Evolutionary conservation across 2,113 vertebrate species (phyloP), one percentile per base, ranked within the genome.

Genomic region (Nerophis lumbriciformis): DNA sequence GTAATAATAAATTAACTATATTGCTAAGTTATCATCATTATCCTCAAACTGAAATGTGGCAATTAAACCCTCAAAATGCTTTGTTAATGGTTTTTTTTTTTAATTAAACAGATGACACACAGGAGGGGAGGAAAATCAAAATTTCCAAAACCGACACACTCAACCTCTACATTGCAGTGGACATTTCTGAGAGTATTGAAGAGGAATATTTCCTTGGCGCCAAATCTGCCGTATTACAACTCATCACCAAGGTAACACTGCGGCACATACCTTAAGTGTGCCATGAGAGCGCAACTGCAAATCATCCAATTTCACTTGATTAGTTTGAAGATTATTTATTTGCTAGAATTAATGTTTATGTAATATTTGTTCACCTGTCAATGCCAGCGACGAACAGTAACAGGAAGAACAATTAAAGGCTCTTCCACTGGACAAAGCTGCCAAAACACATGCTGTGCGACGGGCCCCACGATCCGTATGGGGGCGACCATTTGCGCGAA

Each of bases 151-250:
- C 62, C 28, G 87, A 85, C 36, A 85, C 65, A 4, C 85, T 92
- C 0, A 84, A 91, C 59, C 90, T 92, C 55, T 92, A 88, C 16
- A 90, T 92, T 3, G 89, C 71, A 11, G 59, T 91, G 51, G 91
- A 92, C 62, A 80, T 88, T 59, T 92, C 91, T 48, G 78, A 77
- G 21, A 92, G 91, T 68, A 87, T 92, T 1, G 0, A 15, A 0
- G 1, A 81, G 4, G 0, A 28, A 0, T 0, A 88, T 0, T 53
- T 90, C 44, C 0, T 10, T 0, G 0, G 10, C 0, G 70, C 89
- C 39, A 91, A 36, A 53, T 0, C 59, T 0, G 48, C 71, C 0
- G 48, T 87, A 0, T 19, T 1, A 35, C 66, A 61, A 48, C 87
- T 91, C 3, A 80, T 91, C 37, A 4, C 4, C 1, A 90, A 88